phyloP scores from a whole-genome alignment of 2,113 vertebrate species.

The Triplophysa rosa region DNA sequence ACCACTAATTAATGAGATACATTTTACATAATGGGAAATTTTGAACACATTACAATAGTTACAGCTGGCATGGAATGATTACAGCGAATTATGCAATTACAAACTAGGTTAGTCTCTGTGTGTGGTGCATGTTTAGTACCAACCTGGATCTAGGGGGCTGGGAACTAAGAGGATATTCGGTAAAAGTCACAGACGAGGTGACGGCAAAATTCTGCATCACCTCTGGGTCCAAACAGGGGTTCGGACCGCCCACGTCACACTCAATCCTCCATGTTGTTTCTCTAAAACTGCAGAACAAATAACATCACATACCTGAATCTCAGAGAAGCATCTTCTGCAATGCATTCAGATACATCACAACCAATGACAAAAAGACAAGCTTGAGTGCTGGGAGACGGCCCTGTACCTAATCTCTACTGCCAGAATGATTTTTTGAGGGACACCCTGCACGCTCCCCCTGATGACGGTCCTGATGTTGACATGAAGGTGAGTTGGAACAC shows the following conservation, averaged over 20 bases:
- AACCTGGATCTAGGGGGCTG: conserved; percentile 80
- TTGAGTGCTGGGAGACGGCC: background rate
- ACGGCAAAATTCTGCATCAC: conserved; percentile 75
- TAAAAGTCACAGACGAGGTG: conserved; percentile 85
- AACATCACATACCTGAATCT: background rate
- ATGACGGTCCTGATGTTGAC: conserved; percentile 75
- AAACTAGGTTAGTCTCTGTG: background rate
- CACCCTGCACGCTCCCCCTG: conserved; percentile 73
- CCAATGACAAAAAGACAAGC: too few relatives aligned
- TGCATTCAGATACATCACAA: background rate
- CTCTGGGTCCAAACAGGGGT: conserved; percentile 66
- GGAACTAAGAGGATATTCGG: conserved; percentile 72
- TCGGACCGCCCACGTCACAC: conserved; percentile 71
- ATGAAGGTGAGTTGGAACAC: conserved; percentile 79
- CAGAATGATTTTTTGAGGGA: conserved; percentile 75
- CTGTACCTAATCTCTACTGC: conserved; percentile 80
- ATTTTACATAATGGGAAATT: too few relatives aligned
- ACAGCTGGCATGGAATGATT: too few relatives aligned
- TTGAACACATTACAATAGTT: too few relatives aligned
- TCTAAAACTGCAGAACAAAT: conserved; percentile 73
- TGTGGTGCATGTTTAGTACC: background rate
- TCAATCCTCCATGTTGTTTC: conserved; percentile 77
- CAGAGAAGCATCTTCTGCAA: background rate
- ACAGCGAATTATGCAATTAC: too few relatives aligned
- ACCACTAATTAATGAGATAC: too few relatives aligned